phyloP scores from a whole-genome alignment of 1,140 invertebrate species.

The roundworm (Caenorhabditis elegans) region WBcel235 BX284602.5:270001-270500 shows the following conservation, averaged over 20 bases:
- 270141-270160: slow-evolving; percentile 1
- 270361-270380: background rate
- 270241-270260: background rate
- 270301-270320: background rate
- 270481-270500: background rate
- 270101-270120: slow-evolving; percentile 43
- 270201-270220: slow-evolving; percentile 30
- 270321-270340: background rate
- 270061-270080: slow-evolving; percentile 45
- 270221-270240: slow-evolving; percentile 37
- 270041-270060: too few species aligned
- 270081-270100: slow-evolving; percentile 40
- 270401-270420: background rate
- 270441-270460: slow-evolving; percentile 14
- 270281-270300: background rate
- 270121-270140: slow-evolving; percentile 12
- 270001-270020: too few species aligned
- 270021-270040: too few species aligned
- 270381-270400: background rate
- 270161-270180: slow-evolving; percentile 10
- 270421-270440: background rate
- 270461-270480: background rate
- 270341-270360: background rate
- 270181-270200: slow-evolving; percentile 25
- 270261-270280: slow-evolving; percentile 24